Conservation (phyloP, 2,888 invertebrate genomes). For the Luperina testacea region DNA sequence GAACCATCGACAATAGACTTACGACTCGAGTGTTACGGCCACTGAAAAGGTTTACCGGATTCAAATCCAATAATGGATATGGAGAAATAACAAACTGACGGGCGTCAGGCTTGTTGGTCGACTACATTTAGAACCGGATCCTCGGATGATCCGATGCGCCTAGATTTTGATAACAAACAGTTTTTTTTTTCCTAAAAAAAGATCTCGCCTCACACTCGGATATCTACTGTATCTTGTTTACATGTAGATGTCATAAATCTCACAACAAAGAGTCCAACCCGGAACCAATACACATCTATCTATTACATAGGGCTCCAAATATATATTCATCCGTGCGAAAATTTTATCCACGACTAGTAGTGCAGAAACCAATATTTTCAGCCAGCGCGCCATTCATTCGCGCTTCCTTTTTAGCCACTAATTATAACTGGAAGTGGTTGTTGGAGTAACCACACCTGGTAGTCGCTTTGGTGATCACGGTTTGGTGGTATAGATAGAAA, state of each 20-base stretch:
- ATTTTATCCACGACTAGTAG: constrained; percentile 21
- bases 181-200: background rate
- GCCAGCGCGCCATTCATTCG: constrained; percentile 8
- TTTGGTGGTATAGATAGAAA: background rate
- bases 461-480: background rate
- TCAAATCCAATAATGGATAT: constrained; percentile 46
- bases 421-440: background rate
- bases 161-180: background rate
- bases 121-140: constrained; percentile 6
- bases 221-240: constrained; percentile 4
- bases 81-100: constrained; percentile 33
- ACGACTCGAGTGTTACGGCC: constrained; percentile 32
- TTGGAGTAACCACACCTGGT: background rate
- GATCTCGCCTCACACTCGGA: background rate
- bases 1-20: constrained; percentile 41
- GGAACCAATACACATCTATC: constrained; percentile 24
- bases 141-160: background rate
- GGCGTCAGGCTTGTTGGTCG: constrained; percentile 5
- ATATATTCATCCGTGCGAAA: constrained; percentile 38
- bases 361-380: constrained; percentile 31
- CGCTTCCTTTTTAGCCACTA: constrained; percentile 6
- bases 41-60: constrained; percentile 48
- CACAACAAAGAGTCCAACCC: constrained; percentile 22
- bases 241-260: constrained; percentile 29
- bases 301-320: constrained; percentile 25